A percentile compares a stretch with the other conserved stretches of the same genome.
phyloP scores from a whole-genome alignment of 2,797 vertebrate species.

The Esox lucius region DNA sequence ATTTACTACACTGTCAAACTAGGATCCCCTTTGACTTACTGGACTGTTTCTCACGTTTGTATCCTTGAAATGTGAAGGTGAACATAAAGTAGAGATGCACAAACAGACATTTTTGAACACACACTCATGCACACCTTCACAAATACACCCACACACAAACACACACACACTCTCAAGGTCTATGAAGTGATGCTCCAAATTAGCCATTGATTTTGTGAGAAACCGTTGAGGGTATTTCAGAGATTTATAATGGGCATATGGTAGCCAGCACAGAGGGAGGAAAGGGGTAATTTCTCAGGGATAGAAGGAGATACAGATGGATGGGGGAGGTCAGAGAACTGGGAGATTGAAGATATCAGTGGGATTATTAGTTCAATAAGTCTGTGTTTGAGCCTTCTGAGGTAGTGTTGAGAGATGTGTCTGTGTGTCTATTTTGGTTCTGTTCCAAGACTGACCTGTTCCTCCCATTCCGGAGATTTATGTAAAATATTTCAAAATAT shows the following conservation, averaged over 20 bases:
- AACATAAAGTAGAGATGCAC: slow-evolving; percentile 37
- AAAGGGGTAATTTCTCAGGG: slow-evolving; percentile 44
- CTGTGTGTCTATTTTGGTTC: slow-evolving; percentile 33
- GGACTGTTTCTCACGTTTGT: slow-evolving; percentile 30
- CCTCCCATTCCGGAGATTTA: slow-evolving; percentile 31
- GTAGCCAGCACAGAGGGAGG: slow-evolving; percentile 43
- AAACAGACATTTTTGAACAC: not conserved
- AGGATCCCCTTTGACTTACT: slow-evolving; percentile 45
- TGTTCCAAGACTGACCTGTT: slow-evolving; percentile 33
- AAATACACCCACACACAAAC: slow-evolving; percentile 2
- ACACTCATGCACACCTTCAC: not conserved
- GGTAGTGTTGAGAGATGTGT: not conserved
- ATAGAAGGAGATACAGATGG: slow-evolving; percentile 41
- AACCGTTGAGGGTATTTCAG: slow-evolving; percentile 49
- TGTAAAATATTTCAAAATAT: slow-evolving; percentile 38
- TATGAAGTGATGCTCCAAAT: slow-evolving; percentile 55
- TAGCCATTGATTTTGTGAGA: slow-evolving; percentile 67
- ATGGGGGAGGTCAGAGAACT: slow-evolving; percentile 36
- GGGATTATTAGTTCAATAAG: slow-evolving; percentile 61
- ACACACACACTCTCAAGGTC: not conserved
- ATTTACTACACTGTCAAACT: slow-evolving; percentile 61
- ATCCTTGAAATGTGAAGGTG: slow-evolving; percentile 51
- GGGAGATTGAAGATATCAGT: slow-evolving; percentile 49
- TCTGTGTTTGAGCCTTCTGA: slow-evolving; percentile 44
- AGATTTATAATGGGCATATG: slow-evolving; percentile 61